Evolutionary conservation across 2,113 vertebrate genomes (phyloP).

Genomic region (Colossoma macropomum): DNA sequence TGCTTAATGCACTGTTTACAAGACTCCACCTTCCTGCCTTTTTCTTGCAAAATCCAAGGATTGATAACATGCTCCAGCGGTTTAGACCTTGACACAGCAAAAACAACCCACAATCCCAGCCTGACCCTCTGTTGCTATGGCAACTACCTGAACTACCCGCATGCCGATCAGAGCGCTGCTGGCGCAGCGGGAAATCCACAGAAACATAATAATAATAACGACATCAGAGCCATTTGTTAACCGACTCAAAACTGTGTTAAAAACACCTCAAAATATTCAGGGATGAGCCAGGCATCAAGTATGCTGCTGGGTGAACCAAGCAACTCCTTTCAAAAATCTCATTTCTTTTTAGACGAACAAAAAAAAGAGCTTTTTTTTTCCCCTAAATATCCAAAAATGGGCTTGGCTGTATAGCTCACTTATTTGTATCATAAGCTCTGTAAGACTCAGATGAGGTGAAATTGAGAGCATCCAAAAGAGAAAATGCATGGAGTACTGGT

Average conservation of each 20-base stretch:
- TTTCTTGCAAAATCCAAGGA: background rate
- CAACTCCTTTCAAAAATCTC: background rate
- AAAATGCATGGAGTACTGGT: background rate
- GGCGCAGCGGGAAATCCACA: background rate
- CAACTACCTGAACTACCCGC: slow-evolving; percentile 61
- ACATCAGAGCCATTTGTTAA: background rate
- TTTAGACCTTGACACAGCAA: slow-evolving; percentile 75
- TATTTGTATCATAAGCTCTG: background rate
- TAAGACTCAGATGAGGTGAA: background rate
- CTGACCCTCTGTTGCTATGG: slow-evolving; percentile 77
- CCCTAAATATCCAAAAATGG: background rate
- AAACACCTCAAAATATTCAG: background rate
- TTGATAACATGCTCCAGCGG: slow-evolving; percentile 46
- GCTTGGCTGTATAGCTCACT: background rate
- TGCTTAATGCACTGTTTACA: background rate
- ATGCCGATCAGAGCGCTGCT: background rate
- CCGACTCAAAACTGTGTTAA: background rate
- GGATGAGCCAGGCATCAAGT: background rate
- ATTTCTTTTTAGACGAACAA: background rate
- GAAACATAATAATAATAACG: background rate
- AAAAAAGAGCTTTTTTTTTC: background rate
- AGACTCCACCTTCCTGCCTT: slow-evolving; percentile 9
- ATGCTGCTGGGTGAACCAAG: no score
- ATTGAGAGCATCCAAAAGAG: background rate
- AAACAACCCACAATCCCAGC: slow-evolving; percentile 59